Conservation (phyloP, 1,140 invertebrate species). For the Tribolium madens region DNA sequence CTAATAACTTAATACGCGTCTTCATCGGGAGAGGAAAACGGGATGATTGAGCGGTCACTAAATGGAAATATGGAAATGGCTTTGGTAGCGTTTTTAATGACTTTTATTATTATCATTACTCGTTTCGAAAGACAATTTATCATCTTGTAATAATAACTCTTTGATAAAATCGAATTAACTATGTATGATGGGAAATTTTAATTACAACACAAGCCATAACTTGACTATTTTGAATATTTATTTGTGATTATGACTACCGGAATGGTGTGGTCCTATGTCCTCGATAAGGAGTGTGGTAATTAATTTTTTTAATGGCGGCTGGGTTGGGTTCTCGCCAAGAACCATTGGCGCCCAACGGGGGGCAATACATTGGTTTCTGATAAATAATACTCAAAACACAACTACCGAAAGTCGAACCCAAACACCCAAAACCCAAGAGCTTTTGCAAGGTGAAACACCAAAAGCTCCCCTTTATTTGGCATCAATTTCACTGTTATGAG, state of each 20-base stretch:
- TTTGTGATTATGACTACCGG: slow-evolving; percentile 26
- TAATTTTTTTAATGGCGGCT: neutral
- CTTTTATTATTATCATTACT: slow-evolving; percentile 21
- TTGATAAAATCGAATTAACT: slow-evolving; percentile 27
- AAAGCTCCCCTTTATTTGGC: too few species aligned
- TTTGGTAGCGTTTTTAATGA: slow-evolving; percentile 14
- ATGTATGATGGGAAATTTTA: slow-evolving; percentile 26
- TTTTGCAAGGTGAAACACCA: too few species aligned
- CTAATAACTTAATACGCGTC: neutral
- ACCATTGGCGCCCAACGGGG: neutral
- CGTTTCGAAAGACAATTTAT: slow-evolving; percentile 22
- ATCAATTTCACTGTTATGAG: neutral
- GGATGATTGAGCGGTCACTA: neutral
- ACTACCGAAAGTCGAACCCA: neutral
- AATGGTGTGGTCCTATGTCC: slow-evolving; percentile 16
- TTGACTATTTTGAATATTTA: slow-evolving; percentile 26
- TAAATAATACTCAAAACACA: too few species aligned
- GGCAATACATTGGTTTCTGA: neutral
- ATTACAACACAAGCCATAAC: slow-evolving; percentile 28
- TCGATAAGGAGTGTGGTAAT: slow-evolving; percentile 19
- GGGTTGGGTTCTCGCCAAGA: slow-evolving; percentile 3
- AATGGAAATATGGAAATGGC: slow-evolving; percentile 8
- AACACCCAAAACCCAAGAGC: too few species aligned
- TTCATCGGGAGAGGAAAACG: neutral
- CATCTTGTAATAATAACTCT: slow-evolving; percentile 20